A percentile compares a stretch with the other conserved stretches of the same genome.
Evolutionary conservation across 2,797 vertebrate genomes (phyloP).

Genomic region (Urosaurus nigricauda): DNA sequence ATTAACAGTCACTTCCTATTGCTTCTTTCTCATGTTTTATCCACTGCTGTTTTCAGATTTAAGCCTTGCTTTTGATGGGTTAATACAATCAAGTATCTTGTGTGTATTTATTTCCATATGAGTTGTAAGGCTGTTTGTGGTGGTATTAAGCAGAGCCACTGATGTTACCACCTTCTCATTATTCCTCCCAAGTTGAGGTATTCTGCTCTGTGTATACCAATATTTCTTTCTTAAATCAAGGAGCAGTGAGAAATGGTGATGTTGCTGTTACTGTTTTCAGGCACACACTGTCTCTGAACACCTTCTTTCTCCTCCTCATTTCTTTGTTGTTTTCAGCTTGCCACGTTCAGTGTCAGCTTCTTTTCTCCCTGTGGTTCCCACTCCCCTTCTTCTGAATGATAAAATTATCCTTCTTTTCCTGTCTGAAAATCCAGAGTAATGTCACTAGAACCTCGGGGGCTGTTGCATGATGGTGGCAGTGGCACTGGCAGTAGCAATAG

Average conservation of each 20-base stretch:
- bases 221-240: slow-evolving; percentile 13
- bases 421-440: slow-evolving; percentile 60
- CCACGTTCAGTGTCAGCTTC: slow-evolving; percentile 24
- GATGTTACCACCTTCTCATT: neutral
- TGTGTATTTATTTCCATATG: slow-evolving; percentile 1
- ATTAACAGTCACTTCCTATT: neutral
- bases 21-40: neutral
- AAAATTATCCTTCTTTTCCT: slow-evolving; percentile 65
- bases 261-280: neutral
- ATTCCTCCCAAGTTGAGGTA: neutral
- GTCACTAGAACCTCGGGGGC: slow-evolving; percentile 53
- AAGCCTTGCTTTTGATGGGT: neutral
- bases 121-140: neutral
- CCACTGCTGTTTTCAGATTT: neutral
- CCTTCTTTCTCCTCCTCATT: neutral
- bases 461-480: slow-evolving; percentile 10
- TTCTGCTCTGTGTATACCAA: neutral
- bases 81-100: neutral
- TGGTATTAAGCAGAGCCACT: neutral
- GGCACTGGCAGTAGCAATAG: slow-evolving; percentile 40
- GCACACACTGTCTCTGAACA: slow-evolving; percentile 5
- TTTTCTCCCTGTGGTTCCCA: neutral
- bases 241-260: neutral
- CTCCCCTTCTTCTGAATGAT: slow-evolving; percentile 9
- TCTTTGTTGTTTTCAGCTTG: slow-evolving; percentile 6